Evolutionary conservation across 1,140 invertebrate genomes (phyloP).

Genomic region (Drosophila grimshawi): DNA sequence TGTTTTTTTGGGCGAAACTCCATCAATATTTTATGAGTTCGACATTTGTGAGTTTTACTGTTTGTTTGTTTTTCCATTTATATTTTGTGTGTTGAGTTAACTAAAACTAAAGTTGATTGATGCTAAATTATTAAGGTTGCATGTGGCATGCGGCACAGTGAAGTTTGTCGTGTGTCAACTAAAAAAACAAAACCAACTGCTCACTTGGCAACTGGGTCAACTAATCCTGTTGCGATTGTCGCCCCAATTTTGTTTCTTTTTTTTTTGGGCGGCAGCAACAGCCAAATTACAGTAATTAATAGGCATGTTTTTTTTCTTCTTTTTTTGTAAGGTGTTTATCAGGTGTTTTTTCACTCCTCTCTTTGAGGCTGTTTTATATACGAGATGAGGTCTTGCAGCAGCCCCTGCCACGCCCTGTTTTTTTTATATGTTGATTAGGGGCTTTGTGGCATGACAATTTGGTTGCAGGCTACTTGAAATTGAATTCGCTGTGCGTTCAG

Average conservation of each 20-base stretch:
- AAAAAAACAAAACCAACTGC: background rate
- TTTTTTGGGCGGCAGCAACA: slow-evolving; percentile 32
- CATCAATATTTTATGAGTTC: slow-evolving; percentile 61
- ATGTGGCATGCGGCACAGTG: slow-evolving; percentile 39
- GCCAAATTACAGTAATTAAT: slow-evolving; percentile 74
- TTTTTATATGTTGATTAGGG: slow-evolving; percentile 31
- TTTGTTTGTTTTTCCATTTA: slow-evolving; percentile 42
- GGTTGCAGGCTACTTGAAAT: slow-evolving; percentile 65
- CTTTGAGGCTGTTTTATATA: slow-evolving; percentile 15
- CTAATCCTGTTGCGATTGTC: slow-evolving; percentile 68
- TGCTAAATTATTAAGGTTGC: slow-evolving; percentile 70
- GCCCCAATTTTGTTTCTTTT: slow-evolving; percentile 56
- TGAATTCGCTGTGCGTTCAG: slow-evolving; percentile 49
- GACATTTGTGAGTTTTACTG: slow-evolving; percentile 51
- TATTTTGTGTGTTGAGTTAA: slow-evolving; percentile 27
- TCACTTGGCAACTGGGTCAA: slow-evolving; percentile 65
- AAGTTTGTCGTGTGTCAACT: slow-evolving; percentile 14
- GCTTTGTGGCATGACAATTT: slow-evolving; percentile 56
- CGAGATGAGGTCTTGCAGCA: slow-evolving; percentile 47
- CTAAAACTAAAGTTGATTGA: slow-evolving; percentile 50
- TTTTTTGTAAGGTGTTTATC: slow-evolving; percentile 64
- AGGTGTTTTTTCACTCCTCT: slow-evolving; percentile 8
- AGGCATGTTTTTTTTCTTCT: background rate
- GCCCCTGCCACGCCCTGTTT: slow-evolving; percentile 23
- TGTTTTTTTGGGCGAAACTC: slow-evolving; percentile 31